Evolutionary conservation across 1,140 invertebrate genomes (phyloP).

Genomic region (Lamellibrachia luymesi): DNA sequence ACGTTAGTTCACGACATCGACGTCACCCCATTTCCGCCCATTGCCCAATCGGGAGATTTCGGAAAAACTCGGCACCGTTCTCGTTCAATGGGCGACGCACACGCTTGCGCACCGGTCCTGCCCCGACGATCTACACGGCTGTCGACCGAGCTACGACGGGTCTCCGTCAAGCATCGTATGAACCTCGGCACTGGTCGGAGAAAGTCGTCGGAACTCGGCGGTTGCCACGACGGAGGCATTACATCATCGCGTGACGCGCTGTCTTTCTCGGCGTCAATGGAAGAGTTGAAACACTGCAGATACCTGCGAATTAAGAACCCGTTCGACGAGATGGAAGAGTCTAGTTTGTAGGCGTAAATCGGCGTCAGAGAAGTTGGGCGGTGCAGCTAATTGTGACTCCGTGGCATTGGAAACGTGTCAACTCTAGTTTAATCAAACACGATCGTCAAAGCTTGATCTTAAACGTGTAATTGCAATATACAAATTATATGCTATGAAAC

Average conservation of each 20-base stretch:
- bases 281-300: not conserved
- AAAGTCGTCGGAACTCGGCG: not conserved
- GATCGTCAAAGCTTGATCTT: no score
- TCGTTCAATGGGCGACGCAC: not conserved
- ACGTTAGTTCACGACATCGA: not conserved
- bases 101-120: not conserved
- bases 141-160: not conserved
- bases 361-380: no score
- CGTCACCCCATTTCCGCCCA: not conserved
- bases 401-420: no score
- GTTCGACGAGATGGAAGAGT: not conserved
- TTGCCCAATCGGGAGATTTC: not conserved
- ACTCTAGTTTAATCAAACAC: no score
- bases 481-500: not conserved
- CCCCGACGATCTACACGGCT: not conserved
- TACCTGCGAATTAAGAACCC: not conserved
- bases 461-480: no score
- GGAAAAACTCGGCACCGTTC: not conserved
- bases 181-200: not conserved
- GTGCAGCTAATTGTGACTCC: not conserved
- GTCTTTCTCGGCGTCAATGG: not conserved
- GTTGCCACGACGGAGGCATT: not conserved
- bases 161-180: not conserved
- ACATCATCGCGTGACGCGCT: not conserved
- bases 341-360: not conserved